Evolutionary conservation across 37 sponge, comb jelly and placozoan species (phyloP), one percentile per base, ranked within the genome.

Genomic region (Mnemiopsis leidyi): DNA sequence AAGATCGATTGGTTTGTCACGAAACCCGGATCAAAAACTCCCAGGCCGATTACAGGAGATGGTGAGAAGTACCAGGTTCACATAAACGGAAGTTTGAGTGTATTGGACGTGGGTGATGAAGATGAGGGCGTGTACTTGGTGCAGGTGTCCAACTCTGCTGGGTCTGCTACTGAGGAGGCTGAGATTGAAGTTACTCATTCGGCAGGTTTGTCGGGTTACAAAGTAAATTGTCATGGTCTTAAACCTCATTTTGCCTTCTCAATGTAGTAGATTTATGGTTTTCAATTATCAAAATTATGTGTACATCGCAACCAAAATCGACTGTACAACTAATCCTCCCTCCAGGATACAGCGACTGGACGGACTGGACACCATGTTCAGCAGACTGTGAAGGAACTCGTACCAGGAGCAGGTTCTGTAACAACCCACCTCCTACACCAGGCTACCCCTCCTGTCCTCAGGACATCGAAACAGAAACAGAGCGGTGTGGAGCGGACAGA

Each of bases 31-130:
- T 48, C 61, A 18, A 13, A 13, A 48, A 32, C 36, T 20, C 18
- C 36, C 36, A 28, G 18, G 18, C 79, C 79, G 0, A 34, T 77
- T 34, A 1, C 2, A 18, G 32, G 36, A 31, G 79, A 77, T 32
- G 79, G 36, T 32, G 79, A 77, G 18, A 32, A 77, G 32, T 77
- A 77, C 18, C 1, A 13, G 20, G 18, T 77, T 0, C 79, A 77
- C 79, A 31, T 9, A 34, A 77, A 77, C 79, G 79, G 79, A 34
- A 77, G 79, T 77, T 32, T 77, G 79, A 77, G 35, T 77, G 36
- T 77, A 28, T 20, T 33, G 36, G 79, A 77, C 36, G 32, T 32
- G 36, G 35, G 32, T 1, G 33, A 32, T 33, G 79, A 77, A 32
- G 36, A 77, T 77, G 79, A 77, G 79, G 79, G 79, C 1, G 33